Evolutionary conservation across 1,140 invertebrate genomes (phyloP), one percentile per base, ranked within the genome.

Genomic region (Himalopsyche phryganea): DNA sequence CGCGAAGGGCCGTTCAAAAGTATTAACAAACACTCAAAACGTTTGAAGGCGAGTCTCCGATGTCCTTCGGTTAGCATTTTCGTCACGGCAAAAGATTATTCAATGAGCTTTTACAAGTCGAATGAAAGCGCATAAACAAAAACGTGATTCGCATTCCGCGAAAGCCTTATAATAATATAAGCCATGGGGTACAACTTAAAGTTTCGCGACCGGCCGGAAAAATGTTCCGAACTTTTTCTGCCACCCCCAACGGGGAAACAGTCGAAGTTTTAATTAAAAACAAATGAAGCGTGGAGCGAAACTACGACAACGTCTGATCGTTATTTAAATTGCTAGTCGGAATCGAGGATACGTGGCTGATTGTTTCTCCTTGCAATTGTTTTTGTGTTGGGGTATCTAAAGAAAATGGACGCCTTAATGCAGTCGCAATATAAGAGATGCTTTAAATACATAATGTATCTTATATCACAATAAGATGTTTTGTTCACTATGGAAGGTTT

Each of bases 221-320:
- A 18, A 46, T 28, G 23, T 28, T 28, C 23, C 4, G 23, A 28
- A 28, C 23, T 28, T 28, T 28, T 28, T 15, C n/a, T 14, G 32
- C 18, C 32, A 13, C 17, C 45, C 17, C 14, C 20, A 57, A 48
- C 4, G 6, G 6, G 20, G 50, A n/a, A 14, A 53, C 50, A 45
- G n/a, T 53, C 9, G 35, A 57, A 56, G 36, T 61, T 61, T 61
- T 61, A 61, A 61, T 61, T 57, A 61, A 61, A 61, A 61, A 48
- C 54, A 61, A 61, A 61, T 58, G 60, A 42, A 53, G 32, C 60
- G 36, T 58, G 23, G 56, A 38, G 49, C 9, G 17, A 49, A 51
- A 55, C 40, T 55, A 47, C 17, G 45, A 19, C 47, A 14, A 1
- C n/a, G 50, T 19, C 50, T 36, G 46, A 46, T 52, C n/a, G 40